Evolutionary conservation across 2,888 invertebrate genomes (phyloP), one percentile per base, ranked within the genome.

Genomic region (Scaptomyza reducta): DNA sequence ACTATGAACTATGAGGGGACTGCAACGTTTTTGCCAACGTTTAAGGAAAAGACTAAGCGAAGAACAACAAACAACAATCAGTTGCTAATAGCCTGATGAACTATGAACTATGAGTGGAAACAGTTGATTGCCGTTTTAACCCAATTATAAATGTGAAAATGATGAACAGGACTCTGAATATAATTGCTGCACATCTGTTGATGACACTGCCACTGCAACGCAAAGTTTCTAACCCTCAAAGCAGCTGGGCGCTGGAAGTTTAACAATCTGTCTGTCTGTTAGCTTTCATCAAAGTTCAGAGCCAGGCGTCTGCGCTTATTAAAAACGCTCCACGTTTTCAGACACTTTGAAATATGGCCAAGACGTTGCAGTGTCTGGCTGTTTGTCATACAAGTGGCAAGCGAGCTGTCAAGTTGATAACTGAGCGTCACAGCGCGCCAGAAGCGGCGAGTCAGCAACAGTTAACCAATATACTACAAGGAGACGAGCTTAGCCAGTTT

Each of bases 221-320:
- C 29, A 9, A 6, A 35, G 22, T 42, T 40, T n/a, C n/a, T n/a
- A n/a, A n/a, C n/a, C n/a, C n/a, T n/a, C 18, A 22, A 29, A n/a
- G 55, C 67, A 46, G 25, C 61, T 51, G 50, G n/a, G n/a, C n/a
- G n/a, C n/a, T n/a, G n/a, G n/a, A n/a, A 18, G 45, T n/a, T 6
- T 6, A n/a, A 22, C 41, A n/a, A 31, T 42, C 35, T 27, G 45
- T 42, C 59, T 41, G 72, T 45, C 60, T 27, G 44, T 42, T 63
- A 50, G 73, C 81, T 80, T 73, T 78, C 87, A 82, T 85, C 79
- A 84, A 73, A 75, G 73, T 81, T 87, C 60, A 69, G 69, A 56
- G 78, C n/a, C 31, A 56, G 18, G 13, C 67, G 65, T 40, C 44
- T 78, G 85, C 79, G 85, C 79, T 87, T 81, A 82, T 82, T 81